These are phyloP conservation scores for Drosophila borealis DNA, from an alignment of 2,888 invertebrate species.

Conservation along the genomic window DNA sequence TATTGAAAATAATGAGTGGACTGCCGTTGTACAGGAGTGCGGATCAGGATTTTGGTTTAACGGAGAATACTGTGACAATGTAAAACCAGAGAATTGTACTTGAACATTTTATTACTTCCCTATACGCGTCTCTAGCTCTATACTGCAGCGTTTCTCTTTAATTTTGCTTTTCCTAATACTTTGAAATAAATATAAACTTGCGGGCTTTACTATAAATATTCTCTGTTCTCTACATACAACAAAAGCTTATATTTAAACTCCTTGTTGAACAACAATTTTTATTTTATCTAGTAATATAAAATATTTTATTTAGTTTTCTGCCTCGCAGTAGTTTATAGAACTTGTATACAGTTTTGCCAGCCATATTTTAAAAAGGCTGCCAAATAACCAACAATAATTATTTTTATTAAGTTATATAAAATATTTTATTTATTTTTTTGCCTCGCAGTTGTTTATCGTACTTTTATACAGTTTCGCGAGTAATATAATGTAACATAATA, in stretches of 20 bases:
- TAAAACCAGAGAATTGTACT: constrained; percentile 17
- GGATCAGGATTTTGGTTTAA: background rate
- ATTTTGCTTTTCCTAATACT: background rate
- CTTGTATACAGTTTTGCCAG: background rate
- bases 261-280: no score
- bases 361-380: no score
- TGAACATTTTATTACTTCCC: background rate
- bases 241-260: no score
- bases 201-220: background rate
- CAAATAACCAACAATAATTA: no score
- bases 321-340: background rate
- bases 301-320: no score
- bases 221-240: no score
- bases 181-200: background rate
- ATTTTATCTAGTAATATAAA: no score
- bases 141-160: no score
- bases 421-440: no score
- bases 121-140: background rate
- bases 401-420: no score
- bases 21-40: accelerated
- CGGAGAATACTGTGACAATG: background rate
- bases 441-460: background rate
- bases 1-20: background rate
- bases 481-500: background rate
- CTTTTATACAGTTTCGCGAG: background rate